These are phyloP conservation scores for Lagopus muta DNA, from an alignment of 2,113 vertebrate species.

Conservation along the genomic window DNA sequence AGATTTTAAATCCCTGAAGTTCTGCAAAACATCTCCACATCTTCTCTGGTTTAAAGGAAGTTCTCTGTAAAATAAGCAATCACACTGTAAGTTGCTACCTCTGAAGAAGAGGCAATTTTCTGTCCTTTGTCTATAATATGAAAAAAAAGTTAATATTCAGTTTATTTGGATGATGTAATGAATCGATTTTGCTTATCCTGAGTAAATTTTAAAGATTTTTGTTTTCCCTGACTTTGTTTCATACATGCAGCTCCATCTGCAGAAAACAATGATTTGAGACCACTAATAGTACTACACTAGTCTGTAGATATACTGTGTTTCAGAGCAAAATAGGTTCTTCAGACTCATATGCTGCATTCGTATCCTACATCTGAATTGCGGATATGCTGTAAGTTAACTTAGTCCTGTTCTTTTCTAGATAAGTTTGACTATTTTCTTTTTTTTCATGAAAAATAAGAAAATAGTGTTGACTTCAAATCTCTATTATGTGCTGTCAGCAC, in stretches of 20 bases:
- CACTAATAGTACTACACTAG: neutral
- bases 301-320: neutral
- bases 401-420: neutral
- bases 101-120: neutral
- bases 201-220: neutral
- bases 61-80: conserved; percentile 35
- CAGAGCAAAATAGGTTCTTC: neutral
- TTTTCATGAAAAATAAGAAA: neutral
- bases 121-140: neutral
- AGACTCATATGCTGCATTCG: neutral
- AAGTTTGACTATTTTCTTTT: neutral
- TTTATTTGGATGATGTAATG: neutral
- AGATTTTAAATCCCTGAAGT: neutral
- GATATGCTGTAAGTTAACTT: neutral
- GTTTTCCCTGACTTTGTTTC: neutral
- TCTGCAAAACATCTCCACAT: neutral
- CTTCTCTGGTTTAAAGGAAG: neutral
- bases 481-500: neutral
- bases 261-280: neutral
- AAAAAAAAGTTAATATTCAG: neutral
- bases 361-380: neutral
- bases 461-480: neutral
- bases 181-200: neutral
- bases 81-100: neutral
- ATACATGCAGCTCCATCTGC: neutral